A percentile compares a stretch with the other conserved stretches of the same genome.
Evolutionary conservation across 2,797 vertebrate species (phyloP).

Genomic region (Sebastes diploproa): DNA sequence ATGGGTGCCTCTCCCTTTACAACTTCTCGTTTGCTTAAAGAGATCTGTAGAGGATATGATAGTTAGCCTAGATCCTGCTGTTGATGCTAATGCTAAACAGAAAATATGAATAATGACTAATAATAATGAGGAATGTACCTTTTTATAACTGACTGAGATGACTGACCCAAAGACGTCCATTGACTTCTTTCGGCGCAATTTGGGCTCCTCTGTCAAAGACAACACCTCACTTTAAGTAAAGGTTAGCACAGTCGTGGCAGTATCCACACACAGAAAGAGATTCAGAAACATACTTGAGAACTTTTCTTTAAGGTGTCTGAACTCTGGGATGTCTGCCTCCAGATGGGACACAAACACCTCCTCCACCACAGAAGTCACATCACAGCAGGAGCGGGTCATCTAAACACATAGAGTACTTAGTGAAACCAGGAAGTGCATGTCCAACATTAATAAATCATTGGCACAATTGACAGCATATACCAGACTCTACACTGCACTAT

Average conservation of each 20-base stretch:
- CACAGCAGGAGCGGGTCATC: slow-evolving; percentile 77
- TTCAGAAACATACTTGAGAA: slow-evolving; percentile 39
- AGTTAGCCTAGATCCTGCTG: not conserved
- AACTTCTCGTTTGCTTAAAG: slow-evolving; percentile 78
- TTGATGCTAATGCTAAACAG: not conserved
- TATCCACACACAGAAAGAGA: not conserved
- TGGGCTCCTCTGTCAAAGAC: slow-evolving; percentile 55
- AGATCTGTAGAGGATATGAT: slow-evolving; percentile 68
- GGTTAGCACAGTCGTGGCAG: not conserved
- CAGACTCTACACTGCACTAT: not conserved
- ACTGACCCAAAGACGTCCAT: slow-evolving; percentile 75
- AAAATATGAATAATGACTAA: not conserved
- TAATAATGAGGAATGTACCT: slow-evolving; percentile 69
- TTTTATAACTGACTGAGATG: slow-evolving; percentile 82
- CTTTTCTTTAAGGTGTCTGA: slow-evolving; percentile 68
- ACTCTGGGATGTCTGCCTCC: slow-evolving; percentile 77
- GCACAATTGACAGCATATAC: not conserved
- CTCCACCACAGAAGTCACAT: slow-evolving; percentile 63
- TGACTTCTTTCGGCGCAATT: slow-evolving; percentile 58
- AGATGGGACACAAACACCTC: slow-evolving; percentile 88
- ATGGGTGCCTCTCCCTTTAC: slow-evolving; percentile 67
- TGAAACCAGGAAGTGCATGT: not conserved
- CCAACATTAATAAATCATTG: not conserved
- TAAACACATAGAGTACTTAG: slow-evolving; percentile 46
- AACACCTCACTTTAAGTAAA: not conserved